Base-by-base conservation (phyloP, 2,797 vertebrate genomes). In the Chloroceryle amazona region DNA sequence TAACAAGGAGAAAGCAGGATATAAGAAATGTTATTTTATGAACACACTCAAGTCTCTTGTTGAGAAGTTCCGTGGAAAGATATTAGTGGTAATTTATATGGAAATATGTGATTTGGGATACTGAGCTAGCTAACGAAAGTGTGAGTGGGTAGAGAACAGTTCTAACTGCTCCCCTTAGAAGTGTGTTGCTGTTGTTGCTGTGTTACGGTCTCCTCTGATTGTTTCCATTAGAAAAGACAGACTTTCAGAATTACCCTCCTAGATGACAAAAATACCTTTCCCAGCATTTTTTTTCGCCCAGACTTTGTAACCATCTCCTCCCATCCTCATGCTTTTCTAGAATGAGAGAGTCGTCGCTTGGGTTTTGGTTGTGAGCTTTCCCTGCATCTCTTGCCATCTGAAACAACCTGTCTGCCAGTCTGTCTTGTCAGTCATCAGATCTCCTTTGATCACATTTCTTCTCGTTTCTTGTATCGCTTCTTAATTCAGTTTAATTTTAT, bases 401-500 rank as follows among this genome's bases (percentile, higher is more conserved):
- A 71, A 92, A 57, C 26, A 76, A 35, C 31, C 42, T 86, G 44
- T 17, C 10, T 73, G 17, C 16, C 65, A 35, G 72, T 55, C 20
- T 79, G 55, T 51, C 41, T 65, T 70, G 54, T 86, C 89, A 55
- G 66, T 86, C 70, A 44, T 44, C 76, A 63, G n/a, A 46, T 68
- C 62, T 87, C 33, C 63, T 78, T 84, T 94, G 67, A 82, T 73
- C 20, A 15, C 57, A 16, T 90, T 86, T 91, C 39, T 86, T 89
- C 61, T 74, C 75, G 39, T 57, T 89, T 95, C 60, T 4, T 90
- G 57, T 26, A 51, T 75, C 8, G 49, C 37, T 81, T 54, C 49
- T 94, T 86, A 88, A 72, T 88, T 86, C 55, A 35, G 13, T 70
- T 92, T 58, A 44, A 66, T 81, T 84, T 90, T 83, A 25, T 61